These are phyloP conservation scores for Panthera tigris DNA, from an alignment of 2,113 vertebrate genomes.

Conservation along the genomic window DNA sequence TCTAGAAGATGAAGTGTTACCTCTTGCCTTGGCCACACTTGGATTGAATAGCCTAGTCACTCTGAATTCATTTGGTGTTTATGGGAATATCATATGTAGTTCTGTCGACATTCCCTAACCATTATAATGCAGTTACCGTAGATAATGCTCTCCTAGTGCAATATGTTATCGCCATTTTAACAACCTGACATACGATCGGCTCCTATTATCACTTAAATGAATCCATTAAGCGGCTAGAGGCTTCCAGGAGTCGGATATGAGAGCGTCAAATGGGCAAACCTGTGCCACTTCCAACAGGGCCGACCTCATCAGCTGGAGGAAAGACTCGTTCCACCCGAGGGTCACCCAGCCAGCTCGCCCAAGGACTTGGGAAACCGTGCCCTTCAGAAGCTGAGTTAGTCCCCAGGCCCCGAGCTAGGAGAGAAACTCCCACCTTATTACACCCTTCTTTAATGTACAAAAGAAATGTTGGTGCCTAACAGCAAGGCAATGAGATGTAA, in stretches of 20 bases:
- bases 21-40: not conserved
- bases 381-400: not conserved
- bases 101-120: slow-evolving; percentile 53
- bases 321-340: not conserved
- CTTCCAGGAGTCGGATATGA: slow-evolving; percentile 67
- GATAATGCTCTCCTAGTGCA: slow-evolving; percentile 66
- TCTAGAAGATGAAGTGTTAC: not conserved
- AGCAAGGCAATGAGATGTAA: slow-evolving; percentile 11
- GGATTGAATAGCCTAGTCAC: fast-evolving
- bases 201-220: slow-evolving; percentile 78
- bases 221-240: slow-evolving; percentile 75
- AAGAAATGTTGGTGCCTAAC: not conserved
- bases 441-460: not conserved
- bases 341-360: not conserved
- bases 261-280: slow-evolving; percentile 49
- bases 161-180: slow-evolving; percentile 78
- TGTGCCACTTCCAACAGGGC: not conserved
- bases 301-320: not conserved
- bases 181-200: slow-evolving; percentile 77
- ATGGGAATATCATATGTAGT: slow-evolving; percentile 9
- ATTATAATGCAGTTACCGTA: slow-evolving; percentile 45
- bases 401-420: too few species aligned
- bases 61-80: not conserved
- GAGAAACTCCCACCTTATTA: not conserved
- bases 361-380: not conserved